Evolutionary conservation across 64 coral and sea anemone genomes (phyloP), one percentile per base, ranked within the genome.

Genomic region (Montipora efflorescens): DNA sequence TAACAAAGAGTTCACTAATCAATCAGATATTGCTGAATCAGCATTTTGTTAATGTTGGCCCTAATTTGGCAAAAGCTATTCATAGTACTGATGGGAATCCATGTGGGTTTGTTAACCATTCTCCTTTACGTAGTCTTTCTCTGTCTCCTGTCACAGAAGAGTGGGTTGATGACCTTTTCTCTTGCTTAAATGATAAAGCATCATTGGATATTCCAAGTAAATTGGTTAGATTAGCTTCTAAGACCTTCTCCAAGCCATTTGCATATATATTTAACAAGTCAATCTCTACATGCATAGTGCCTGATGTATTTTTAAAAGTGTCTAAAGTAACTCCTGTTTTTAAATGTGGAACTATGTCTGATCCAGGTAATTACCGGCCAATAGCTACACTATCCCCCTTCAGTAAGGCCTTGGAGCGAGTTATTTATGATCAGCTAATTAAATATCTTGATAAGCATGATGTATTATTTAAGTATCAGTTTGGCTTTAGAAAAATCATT

Each of bases 41-140:
- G 55, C 64, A 90, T 48, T 89, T 78, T 77, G 12, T 75, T 46
- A 89, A 89, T 78, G 75, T 79, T 78, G 87, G 87, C 22, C 87
- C 51, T 62, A 89, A 20, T 52, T 46, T 89, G 5, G 72, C 74
- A 62, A 89, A 53, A 36, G 66, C 75, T 75, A 78, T 59, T 48
- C 51, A 89, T 25, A 64, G 48, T 76, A 67, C 25, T 64, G 66
- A 59, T 22, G 44, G 55, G 79, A 45, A 66, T 12, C 75, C 88
- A 47, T 67, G 55, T 45, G 75, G 50, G 19, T 67, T 67, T 67
- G 79, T 90, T 78, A 90, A 78, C 51, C 43, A 66, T n/a, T 90
- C 76, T 57, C 75, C 76, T 47, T 78, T 48, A 47, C 64, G 25
- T 67, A 79, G 57, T 61, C 79, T 80, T 90, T 45, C 47, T 44